Evolutionary conservation across 2,888 invertebrate genomes (phyloP).

Genomic region (Hartigia nigra): DNA sequence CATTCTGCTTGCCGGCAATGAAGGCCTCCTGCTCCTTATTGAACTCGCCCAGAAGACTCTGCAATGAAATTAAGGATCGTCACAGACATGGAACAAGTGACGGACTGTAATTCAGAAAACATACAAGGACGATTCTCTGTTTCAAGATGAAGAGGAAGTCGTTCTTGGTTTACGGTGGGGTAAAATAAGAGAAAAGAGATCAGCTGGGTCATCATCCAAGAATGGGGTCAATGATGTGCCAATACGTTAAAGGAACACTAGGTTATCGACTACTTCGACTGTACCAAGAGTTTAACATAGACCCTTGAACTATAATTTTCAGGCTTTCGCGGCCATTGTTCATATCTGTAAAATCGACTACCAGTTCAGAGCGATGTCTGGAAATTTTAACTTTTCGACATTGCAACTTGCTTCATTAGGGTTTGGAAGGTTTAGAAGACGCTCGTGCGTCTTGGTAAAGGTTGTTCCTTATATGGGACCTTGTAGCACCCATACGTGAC

Average conservation of each 20-base stretch:
- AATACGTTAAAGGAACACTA: neutral
- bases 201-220: neutral
- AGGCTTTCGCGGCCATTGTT: no score
- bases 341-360: no score
- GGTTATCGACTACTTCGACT: neutral
- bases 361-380: no score
- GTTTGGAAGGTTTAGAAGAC: no score
- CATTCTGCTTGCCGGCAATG: conserved; percentile 85
- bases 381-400: no score
- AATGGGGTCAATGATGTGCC: conserved; percentile 1
- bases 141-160: neutral
- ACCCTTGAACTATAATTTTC: no score
- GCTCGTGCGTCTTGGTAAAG: no score
- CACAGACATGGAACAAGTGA: neutral
- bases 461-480: no score
- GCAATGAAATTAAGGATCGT: conserved; percentile 51
- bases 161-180: neutral
- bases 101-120: neutral
- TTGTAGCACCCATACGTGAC: no score
- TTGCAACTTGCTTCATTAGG: no score
- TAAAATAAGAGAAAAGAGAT: neutral
- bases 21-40: conserved; percentile 97
- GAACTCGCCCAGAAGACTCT: conserved; percentile 97
- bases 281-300: neutral
- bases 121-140: neutral